Evolutionary conservation across 2,113 vertebrate species (phyloP).

Genomic region (Lagenorhynchus albirostris): DNA sequence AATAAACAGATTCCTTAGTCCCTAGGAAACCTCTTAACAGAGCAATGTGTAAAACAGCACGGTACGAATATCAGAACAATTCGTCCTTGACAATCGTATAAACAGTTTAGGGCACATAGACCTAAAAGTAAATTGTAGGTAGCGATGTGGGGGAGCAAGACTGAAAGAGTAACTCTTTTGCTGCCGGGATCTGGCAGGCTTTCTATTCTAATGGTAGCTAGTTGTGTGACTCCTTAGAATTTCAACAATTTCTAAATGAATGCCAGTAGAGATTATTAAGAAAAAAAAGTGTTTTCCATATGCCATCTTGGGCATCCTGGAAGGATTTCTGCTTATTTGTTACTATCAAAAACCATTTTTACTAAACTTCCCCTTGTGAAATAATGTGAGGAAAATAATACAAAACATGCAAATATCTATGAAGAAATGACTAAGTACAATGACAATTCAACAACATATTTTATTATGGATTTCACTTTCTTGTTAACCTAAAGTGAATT

Average conservation of each 20-base stretch:
- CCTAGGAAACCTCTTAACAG: not conserved
- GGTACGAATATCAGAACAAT: constrained; percentile 29
- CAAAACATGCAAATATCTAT: constrained; percentile 31
- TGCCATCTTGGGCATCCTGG: not conserved
- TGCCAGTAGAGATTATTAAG: not conserved
- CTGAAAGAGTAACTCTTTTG: not conserved
- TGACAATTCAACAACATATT: constrained; percentile 41
- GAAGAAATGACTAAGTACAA: constrained; percentile 40
- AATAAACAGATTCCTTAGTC: constrained; percentile 31
- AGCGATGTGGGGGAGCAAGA: not conserved
- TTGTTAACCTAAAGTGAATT: constrained; percentile 41
- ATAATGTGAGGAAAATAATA: constrained; percentile 16
- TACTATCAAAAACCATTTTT: constrained; percentile 25
- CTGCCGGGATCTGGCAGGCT: not conserved
- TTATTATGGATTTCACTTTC: constrained; percentile 55
- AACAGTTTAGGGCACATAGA: not conserved
- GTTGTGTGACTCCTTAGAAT: not conserved
- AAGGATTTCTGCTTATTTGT: constrained; percentile 23
- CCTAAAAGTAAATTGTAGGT: not conserved
- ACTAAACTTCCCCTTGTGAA: constrained; percentile 22
- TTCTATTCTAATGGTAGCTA: not conserved
- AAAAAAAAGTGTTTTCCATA: not conserved
- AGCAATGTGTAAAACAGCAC: not conserved
- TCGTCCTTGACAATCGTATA: constrained; percentile 9
- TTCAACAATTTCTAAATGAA: not conserved